Base-by-base conservation (phyloP, 2,888 invertebrate genomes). In the Rhamnusium bicolor region DNA sequence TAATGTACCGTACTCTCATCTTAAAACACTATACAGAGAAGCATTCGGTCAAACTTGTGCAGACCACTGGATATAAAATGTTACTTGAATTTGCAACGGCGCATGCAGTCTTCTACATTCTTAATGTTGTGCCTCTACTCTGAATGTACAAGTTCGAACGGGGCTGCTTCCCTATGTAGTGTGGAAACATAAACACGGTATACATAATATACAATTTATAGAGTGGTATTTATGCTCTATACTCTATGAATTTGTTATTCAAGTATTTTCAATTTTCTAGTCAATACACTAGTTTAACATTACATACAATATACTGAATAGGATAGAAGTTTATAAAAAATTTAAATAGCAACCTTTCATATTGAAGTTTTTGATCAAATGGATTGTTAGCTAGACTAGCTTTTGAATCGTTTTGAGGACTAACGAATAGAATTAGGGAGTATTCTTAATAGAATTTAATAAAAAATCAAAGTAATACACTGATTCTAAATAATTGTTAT, bases 301-400 rank as follows among this genome's bases (percentile, higher is more conserved):
- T 51, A 10, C 19, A 18, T 16, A 18, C 8, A 51, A 8, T 51
- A 19, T 51, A 51, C 51, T 16, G 18, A 18, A 51, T 51, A 51
- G 51, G 19, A 16, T 51, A 72, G 58, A 62, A 56, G 69, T 73
- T 69, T 65, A 69, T 69, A 65, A 65, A 49, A 49, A 61, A 69
- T 32, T 56, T 74, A 63, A 32, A 54, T 71, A 71, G 63, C 27
- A 46, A 74, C 65, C 65, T 74, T 72, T 72, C 69, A 66, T 62
- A 67, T 58, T 69, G 69, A 72, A 68, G 61, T 62, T 72, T 73
- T 71, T 62, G 29, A 73, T 73, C 56, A 56, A 68, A 71, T 73
- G 75, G 75, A 75, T 66, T 75, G 75, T 75, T 75, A 69, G 56
- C 58, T 61, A 66, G 60, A 40, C 40, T 19, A 24, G 29, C 40